Base-by-base conservation (phyloP, 53 echinoderm and acorn worm species). In the Paracentrotus lividus region DNA sequence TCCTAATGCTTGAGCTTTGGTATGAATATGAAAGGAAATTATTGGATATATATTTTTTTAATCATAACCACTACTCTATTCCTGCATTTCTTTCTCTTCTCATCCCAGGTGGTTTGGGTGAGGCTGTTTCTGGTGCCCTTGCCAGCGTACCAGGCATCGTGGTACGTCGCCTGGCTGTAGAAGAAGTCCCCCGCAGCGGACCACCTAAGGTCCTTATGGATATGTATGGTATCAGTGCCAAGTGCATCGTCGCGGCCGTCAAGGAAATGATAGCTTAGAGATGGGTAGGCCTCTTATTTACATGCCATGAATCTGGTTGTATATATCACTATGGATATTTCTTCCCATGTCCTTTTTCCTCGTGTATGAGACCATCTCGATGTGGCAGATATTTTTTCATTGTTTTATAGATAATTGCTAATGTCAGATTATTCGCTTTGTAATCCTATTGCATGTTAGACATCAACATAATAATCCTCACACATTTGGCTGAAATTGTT, bases 61-160 rank as follows among this genome's bases (percentile, higher is more conserved):
- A n/a, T n/a, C n/a, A n/a, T n/a, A n/a, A 69, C 16, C 38, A 34
- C 0, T 69, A 81, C 23, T n/a, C 2, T 10, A 34, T 77, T 77
- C 12, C n/a, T 24, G 40, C n/a, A n/a, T 81, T 2, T 24, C 24
- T 27, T 81, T 81, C 26, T 47, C 32, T 67, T 81, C 81, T 45
- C 42, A 21, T 27, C 90, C 8, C 90, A 98, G 99, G 99, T 93
- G 99, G 99, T 67, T 77, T 98, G 40, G 99, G 97, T 45, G 99
- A 97, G 56, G 99, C 99, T 34, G 99, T 98, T 5, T 93, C 97
- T 24, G 95, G 95, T 15, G 97, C 94, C 38, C 93, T 98, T 15
- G 93, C 95, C 15, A 93, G 77, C 21, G 88, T 95, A 77, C 9
- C 88, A 20, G 95, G 88, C 55, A 93, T 97, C 94, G 77, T 51